Base-by-base conservation (phyloP, 1,140 invertebrate genomes). In the Centruroides sculpturatus region DNA sequence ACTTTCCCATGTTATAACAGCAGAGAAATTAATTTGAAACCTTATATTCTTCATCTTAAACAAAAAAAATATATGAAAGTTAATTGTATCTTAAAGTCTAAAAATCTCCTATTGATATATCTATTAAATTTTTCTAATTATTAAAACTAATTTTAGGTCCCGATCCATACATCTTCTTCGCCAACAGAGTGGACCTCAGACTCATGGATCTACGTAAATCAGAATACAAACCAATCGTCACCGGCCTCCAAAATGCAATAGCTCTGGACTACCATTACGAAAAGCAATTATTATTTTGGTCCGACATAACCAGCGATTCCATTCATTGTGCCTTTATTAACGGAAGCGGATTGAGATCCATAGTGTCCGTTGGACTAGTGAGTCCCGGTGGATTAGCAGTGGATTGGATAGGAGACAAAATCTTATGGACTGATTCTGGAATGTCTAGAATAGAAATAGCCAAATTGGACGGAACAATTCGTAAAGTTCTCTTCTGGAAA, bases 361-460 rank as follows among this genome's bases (percentile, higher is more conserved):
- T 41, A 41, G 8, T 41, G 5, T 41, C 41, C 8, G 41, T 41
- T 34, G 70, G 74, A 8, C 58, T 76, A 9, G 68, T 74, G 53
- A 76, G 70, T 65, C 72, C 75, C 60, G 83, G 82, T 50, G 88
- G 87, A 8, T 75, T 92, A 1, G 87, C 89, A 0, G 78, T 91
- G 1, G 89, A 92, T 68, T 92, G 89, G 89, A 81, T 90, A 52
- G 86, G 88, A 64, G 79, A 89, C 23, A 65, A 63, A 47, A 66
- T 92, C 4, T 90, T 89, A 66, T 91, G 88, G 88, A 89, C 87
- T 0, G 88, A 91, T 72, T 86, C 86, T 35, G 86, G 86, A 5
- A 88, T 85, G 0, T 77, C 84, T 56, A 76, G 87, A 36, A 83
- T 92, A 3, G 88, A 91, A 75, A 87, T 91, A 2, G 80, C 86